These are phyloP conservation scores for Campoplex nolae DNA, from an alignment of 2,888 invertebrate species.

Conservation along the genomic window DNA sequence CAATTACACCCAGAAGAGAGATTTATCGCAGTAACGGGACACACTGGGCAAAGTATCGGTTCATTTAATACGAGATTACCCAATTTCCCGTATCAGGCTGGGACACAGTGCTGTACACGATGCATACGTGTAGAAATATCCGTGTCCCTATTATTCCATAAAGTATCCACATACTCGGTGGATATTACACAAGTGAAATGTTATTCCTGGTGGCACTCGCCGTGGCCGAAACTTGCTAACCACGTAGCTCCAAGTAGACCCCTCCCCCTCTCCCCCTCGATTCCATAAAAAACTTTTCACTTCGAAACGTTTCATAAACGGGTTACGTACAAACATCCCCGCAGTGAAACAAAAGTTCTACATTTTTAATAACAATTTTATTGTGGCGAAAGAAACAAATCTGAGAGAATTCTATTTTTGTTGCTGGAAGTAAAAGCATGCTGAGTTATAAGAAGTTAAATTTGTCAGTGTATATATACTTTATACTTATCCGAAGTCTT, in stretches of 20 bases:
- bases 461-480: background rate
- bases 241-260: constrained; percentile 11
- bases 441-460: background rate
- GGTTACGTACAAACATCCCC: background rate
- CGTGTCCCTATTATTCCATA: constrained; percentile 10
- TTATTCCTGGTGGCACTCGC: background rate
- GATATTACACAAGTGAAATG: constrained; percentile 9
- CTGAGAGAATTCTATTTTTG: background rate
- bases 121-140: background rate
- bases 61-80: background rate
- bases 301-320: constrained; percentile 18
- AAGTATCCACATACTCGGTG: constrained; percentile 11
- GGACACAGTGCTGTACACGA: background rate
- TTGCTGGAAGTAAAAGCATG: background rate
- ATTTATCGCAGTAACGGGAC: constrained; percentile 60
- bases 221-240: constrained; percentile 1
- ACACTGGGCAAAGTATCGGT: background rate
- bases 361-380: constrained; percentile 20
- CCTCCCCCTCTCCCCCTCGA: background rate
- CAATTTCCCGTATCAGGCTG: constrained; percentile 35
- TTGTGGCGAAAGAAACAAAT: background rate
- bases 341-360: constrained; percentile 4
- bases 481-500: background rate
- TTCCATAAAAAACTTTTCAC: constrained; percentile 38
- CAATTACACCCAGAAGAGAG: constrained; percentile 58